A percentile compares a stretch with the other conserved stretches of the same genome.
Evolutionary conservation across 2,113 vertebrate species (phyloP).

Genomic region (Nibea albiflora): DNA sequence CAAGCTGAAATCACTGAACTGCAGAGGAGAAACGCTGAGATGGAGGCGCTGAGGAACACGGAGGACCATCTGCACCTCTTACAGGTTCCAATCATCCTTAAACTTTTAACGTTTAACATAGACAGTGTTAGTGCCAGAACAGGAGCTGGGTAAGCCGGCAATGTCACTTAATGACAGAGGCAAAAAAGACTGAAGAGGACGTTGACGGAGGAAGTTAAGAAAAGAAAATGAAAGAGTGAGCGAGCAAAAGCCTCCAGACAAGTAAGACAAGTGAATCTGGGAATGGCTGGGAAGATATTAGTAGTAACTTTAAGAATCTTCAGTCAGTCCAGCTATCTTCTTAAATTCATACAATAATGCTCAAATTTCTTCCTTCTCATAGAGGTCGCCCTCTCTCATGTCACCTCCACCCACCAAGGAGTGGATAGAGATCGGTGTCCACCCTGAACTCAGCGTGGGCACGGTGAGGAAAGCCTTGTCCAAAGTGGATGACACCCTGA

Average conservation of each 20-base stretch:
- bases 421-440: constrained; percentile 66
- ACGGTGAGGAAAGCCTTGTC: constrained; percentile 58
- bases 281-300: no score
- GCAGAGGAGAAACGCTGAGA: constrained; percentile 52
- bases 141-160: no score
- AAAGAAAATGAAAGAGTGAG: no score
- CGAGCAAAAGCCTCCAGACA: no score
- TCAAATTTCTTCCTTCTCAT: background rate
- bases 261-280: no score
- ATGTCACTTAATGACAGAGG: no score
- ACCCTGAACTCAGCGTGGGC: constrained; percentile 67
- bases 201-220: no score
- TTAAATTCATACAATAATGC: background rate
- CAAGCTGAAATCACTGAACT: constrained; percentile 70
- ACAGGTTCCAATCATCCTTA: constrained; percentile 61
- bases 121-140: no score
- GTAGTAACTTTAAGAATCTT: background rate
- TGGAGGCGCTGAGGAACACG: constrained; percentile 60
- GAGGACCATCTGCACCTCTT: constrained; percentile 78
- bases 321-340: background rate
- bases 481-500: constrained; percentile 31
- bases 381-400: constrained; percentile 60
- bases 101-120: no score
- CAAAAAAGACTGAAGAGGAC: no score
- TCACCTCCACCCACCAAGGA: constrained; percentile 53